Evolutionary conservation across 2,888 invertebrate species (phyloP), one percentile per base, ranked within the genome.

Genomic region (Nymphalis polychloros): DNA sequence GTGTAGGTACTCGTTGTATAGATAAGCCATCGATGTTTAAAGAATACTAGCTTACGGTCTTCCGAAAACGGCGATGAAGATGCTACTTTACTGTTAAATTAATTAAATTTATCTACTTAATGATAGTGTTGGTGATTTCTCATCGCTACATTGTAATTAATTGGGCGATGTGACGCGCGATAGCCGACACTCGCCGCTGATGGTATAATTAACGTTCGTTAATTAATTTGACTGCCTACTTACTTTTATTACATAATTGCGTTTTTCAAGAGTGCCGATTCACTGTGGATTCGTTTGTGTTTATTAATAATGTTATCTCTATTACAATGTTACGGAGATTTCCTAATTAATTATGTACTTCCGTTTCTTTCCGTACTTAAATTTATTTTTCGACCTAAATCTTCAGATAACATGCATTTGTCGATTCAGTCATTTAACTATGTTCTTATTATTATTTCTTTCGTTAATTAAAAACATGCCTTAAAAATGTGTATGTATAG

Each of bases 171-270:
- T 86, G 89, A 90, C 84, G 88, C 82, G 79, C 79, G 91, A 91
- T 90, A 91, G 88, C 82, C 52, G 52, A 52, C 67, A 62, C 64
- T 68, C 62, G 65, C 83, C 83, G 79, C 82, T 88, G 90, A 91
- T 87, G 89, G 89, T 89, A 88, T 89, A 90, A 91, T 92, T 90
- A 91, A 87, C 86, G 81, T 84, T 83, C 80, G 84, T 87, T 89
- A 88, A 89, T 89, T 90, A 90, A 91, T 90, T 90, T 65, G 67
- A 67, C 68, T 83, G 81, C 77, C 85, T 85, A 85, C 83, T 86
- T 85, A 84, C 82, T 87, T 87, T 87, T 85, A 86, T 84, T 82
- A 86, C 80, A 79, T 81, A 83, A 83, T 83, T 83, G 84, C 82
- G 82, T 86, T 84, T 83, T 81, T 80, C 79, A 83, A 86, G 86